phyloP scores from a whole-genome alignment of 35 echinoderm and acorn worm genomes.

The Diadema setosum region DNA sequence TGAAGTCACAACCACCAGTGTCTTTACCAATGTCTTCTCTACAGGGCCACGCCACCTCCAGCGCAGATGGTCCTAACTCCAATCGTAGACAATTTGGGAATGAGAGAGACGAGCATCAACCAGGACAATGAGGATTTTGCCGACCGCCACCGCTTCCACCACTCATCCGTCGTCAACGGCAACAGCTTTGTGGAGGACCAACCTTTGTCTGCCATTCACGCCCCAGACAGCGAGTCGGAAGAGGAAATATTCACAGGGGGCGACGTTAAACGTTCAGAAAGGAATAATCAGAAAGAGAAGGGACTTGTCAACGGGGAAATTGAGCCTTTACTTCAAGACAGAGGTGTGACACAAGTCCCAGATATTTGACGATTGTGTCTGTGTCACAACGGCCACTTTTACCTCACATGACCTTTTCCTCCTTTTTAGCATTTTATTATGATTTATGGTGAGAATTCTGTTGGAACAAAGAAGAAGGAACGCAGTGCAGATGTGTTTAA shows the following conservation, averaged over 20 bases:
- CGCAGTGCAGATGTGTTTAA: too few species aligned
- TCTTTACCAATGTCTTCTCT: neutral
- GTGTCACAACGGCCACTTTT: too few species aligned
- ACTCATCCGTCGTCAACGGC: slow-evolving; percentile 74
- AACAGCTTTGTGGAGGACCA: slow-evolving; percentile 38
- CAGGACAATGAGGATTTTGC: slow-evolving; percentile 76
- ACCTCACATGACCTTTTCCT: too few species aligned
- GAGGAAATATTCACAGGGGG: neutral
- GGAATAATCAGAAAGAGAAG: neutral
- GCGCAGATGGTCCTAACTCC: slow-evolving; percentile 79
- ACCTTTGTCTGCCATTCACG: neutral
- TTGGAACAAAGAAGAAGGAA: too few species aligned
- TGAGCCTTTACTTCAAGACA: neutral
- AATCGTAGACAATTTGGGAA: slow-evolving; percentile 37
- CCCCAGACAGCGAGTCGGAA: neutral
- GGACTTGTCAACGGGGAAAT: neutral
- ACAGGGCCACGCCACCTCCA: neutral
- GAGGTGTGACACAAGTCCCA: neutral
- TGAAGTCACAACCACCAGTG: too few species aligned
- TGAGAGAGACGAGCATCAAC: slow-evolving; percentile 63
- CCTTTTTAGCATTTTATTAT: too few species aligned
- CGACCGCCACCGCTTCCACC: slow-evolving; percentile 76
- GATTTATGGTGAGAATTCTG: too few species aligned
- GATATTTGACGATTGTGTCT: too few species aligned
- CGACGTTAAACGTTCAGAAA: neutral